A percentile compares a stretch with the other conserved stretches of the same genome.
phyloP scores from a whole-genome alignment of 2,888 invertebrate species.

The Dolichopus griseipennis region DNA sequence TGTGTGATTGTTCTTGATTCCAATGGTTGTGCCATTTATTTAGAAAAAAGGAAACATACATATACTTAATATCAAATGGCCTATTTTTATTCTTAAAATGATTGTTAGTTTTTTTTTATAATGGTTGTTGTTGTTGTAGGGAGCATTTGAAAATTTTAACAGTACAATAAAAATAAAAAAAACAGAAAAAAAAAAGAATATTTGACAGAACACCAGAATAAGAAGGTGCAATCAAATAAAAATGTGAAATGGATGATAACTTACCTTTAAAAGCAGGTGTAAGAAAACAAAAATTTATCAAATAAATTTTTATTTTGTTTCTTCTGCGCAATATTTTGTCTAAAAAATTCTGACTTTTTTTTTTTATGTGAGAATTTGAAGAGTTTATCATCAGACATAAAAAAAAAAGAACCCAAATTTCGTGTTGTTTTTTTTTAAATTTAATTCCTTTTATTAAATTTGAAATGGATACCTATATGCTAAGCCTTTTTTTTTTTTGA shows the following conservation, averaged over 20 bases:
- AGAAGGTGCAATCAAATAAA: background rate
- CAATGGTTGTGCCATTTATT: background rate
- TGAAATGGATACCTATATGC: too few species aligned
- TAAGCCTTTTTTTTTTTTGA: too few species aligned
- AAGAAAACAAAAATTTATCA: background rate
- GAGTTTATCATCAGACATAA: too few species aligned
- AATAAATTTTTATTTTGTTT: background rate
- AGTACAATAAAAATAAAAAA: background rate
- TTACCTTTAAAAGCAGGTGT: background rate
- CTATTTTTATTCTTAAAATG: background rate
- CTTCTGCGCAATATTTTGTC: background rate
- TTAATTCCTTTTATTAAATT: too few species aligned
- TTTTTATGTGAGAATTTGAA: background rate
- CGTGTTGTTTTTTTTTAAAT: too few species aligned
- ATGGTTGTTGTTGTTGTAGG: background rate
- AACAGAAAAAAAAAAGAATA: background rate
- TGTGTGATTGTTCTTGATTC: background rate
- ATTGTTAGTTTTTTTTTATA: too few species aligned
- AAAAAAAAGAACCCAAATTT: too few species aligned
- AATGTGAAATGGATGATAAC: background rate
- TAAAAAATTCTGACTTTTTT: background rate
- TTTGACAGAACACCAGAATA: background rate
- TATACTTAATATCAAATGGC: background rate
- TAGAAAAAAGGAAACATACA: background rate
- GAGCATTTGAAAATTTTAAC: background rate